Evolutionary conservation across 2,113 vertebrate genomes (phyloP), one percentile per base, ranked within the genome.

Genomic region (Nesoenas mayeri): DNA sequence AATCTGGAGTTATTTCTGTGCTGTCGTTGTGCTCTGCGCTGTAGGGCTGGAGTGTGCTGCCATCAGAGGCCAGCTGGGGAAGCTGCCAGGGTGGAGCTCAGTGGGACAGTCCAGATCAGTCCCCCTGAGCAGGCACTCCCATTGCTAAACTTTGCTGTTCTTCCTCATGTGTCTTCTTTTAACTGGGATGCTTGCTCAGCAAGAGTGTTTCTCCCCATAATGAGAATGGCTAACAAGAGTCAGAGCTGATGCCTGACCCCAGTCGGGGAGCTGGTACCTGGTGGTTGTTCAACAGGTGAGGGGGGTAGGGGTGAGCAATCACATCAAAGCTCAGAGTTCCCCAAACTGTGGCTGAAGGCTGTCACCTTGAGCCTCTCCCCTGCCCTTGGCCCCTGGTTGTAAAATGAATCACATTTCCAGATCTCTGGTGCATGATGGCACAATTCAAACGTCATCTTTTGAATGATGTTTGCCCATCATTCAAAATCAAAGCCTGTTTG

Each of bases 381-480:
- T 78, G 72, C 40, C 5, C 2, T 53, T 70, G 47, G 53, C 67
- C 66, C 22, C 28, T 24, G 38, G 28, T 10, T 79, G 48, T 44
- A 34, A 60, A 79, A 74, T 1, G 3, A 95, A 92, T 67, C 47
- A 29, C 42, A 40, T 87, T 78, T 65, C 65, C 80, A 84, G 73
- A 60, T 67, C 56, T 54, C 78, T 91, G 65, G 65, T 70, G 56
- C 54, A 61, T 32, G 60, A 91, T 72, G 80, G 36, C 56, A 77
- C 86, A 66, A 80, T 73, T 75, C 54, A 88, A 58, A 85, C 2
- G 34, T 69, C 79, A 92, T 77, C 44, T 79, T 85, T 77, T 85
- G 89, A 95, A 80, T 80, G 47, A 86, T 77, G 74, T 53, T 94
- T 85, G 71, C 81, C 50, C 79, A 89, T 95, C 71, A 60, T 44